A percentile compares a stretch with the other conserved stretches of the same genome.
Evolutionary conservation across 2,797 vertebrate species (phyloP).

Genomic region (Pteropus rufus): DNA sequence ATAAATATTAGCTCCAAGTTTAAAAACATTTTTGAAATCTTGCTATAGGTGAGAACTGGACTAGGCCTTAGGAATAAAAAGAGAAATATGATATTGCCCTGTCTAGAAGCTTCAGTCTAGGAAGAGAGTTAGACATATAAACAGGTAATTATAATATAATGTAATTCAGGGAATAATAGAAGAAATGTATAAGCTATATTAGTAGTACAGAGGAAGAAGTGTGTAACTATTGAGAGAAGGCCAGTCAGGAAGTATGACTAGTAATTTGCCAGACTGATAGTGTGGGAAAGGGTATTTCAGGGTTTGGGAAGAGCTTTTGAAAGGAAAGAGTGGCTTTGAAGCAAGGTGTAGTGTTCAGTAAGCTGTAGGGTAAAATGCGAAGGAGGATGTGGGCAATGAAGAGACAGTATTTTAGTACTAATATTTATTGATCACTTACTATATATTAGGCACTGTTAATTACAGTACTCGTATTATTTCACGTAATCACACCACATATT

Average conservation of each 20-base stretch:
- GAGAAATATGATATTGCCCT: not conserved
- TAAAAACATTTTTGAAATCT: constrained; percentile 32
- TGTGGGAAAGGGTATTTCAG: not conserved
- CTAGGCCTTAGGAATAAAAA: not conserved
- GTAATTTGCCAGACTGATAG: not conserved
- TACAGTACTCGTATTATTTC: not conserved
- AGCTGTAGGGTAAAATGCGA: not conserved
- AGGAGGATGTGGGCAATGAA: not conserved
- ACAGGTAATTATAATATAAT: not conserved
- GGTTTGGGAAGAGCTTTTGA: not conserved
- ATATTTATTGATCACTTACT: not conserved
- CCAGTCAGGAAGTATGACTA: not conserved
- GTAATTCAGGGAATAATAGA: not conserved
- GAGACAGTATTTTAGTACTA: not conserved
- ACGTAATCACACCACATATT: not conserved
- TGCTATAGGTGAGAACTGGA: not conserved
- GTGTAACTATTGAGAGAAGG: not conserved
- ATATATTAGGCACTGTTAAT: not conserved
- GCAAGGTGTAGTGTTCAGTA: not conserved
- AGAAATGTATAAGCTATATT: not conserved
- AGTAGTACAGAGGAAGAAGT: not conserved
- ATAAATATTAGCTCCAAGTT: not conserved
- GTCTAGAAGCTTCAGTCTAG: not conserved
- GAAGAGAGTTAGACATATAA: not conserved
- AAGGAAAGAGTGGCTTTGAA: constrained; percentile 13